Base-by-base conservation (phyloP, 2,797 vertebrate genomes). In the Petrocephalus schoutedeni region DNA sequence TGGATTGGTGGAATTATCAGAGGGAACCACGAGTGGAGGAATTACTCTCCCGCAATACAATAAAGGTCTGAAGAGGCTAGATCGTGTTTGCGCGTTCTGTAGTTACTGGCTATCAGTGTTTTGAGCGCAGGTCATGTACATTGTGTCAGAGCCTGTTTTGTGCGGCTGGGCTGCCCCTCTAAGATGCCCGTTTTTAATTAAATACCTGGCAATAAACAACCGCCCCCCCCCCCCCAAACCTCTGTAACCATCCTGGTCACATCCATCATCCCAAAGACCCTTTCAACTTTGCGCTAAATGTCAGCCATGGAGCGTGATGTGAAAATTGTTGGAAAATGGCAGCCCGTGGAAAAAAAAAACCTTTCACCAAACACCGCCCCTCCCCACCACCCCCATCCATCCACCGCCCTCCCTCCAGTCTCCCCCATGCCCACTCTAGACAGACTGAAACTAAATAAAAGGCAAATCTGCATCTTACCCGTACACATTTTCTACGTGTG, bases 101-200 rank as follows among this genome's bases (percentile, higher is more conserved):
- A 90, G 91, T 91, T 14, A 87, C 90, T 64, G 89, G 92, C 89
- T 89, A 91, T 97, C 95, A 94, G 96, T 97, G 96, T 96, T 96
- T 96, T 93, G 94, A 95, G 94, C 95, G 94, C 93, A 61, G n/a
- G 21, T 92, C 91, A 87, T 92, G 94, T 95, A 91, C 92, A 94
- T 92, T 92, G 93, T 92, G 92, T 94, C 95, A 94, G 94, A 93
- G 92, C 93, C 93, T 94, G 91, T 95, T 95, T 91, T 91, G 89
- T 89, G 32, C 89, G 91, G 92, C 92, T 87, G 80, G 56, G 16
- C 90, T 64, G 71, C 64, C 74, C 28, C 85, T 77, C 54, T 36
- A 86, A 91, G 90, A 93, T 92, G 90, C 88, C 89, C 91, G 32
- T 92, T 90, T 80, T 80, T 80, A 80, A 80, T 80, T 80, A 80